Percentiles rank a stretch among this genome's conserved stretches.
These are phyloP conservation scores for Melanerpes aurifrons DNA, from an alignment of 2,113 vertebrate species.

Conservation along the genomic window DNA sequence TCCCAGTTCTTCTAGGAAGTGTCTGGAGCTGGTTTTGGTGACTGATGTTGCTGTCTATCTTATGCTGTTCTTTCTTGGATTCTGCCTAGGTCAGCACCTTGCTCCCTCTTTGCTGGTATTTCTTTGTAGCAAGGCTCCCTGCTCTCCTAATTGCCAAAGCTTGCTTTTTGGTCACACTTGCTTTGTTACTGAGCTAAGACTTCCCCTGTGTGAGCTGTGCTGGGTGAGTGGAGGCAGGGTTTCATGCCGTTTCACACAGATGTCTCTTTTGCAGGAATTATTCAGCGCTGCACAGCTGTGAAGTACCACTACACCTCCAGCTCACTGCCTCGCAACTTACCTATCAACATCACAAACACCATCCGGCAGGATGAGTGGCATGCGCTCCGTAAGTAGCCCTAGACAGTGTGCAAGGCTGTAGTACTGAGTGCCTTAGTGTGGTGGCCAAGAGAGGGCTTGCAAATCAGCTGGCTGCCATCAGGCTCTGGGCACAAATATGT, in stretches of 20 bases:
- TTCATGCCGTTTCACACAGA: not conserved
- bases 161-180: not conserved
- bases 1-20: not conserved
- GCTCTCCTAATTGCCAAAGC: not conserved
- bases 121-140: not conserved
- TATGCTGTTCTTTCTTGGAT: not conserved
- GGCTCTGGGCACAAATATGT: not conserved
- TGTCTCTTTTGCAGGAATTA: constrained; percentile 76
- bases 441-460: not conserved
- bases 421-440: not conserved
- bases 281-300: constrained; percentile 87
- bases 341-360: constrained; percentile 89
- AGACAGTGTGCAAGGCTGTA: fast-evolving
- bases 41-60: not conserved
- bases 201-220: not conserved
- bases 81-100: not conserved
- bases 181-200: not conserved
- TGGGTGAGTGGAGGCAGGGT: not conserved
- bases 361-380: constrained; percentile 95
- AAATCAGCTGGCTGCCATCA: not conserved
- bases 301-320: constrained; percentile 94
- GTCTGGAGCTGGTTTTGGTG: not conserved
- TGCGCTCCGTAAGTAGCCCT: constrained; percentile 86
- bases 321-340: constrained; percentile 86
- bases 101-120: not conserved